A percentile compares a stretch with the other conserved stretches of the same genome.
phyloP scores from a whole-genome alignment of 2,797 vertebrate species.

The Tenualosa ilisha region DNA sequence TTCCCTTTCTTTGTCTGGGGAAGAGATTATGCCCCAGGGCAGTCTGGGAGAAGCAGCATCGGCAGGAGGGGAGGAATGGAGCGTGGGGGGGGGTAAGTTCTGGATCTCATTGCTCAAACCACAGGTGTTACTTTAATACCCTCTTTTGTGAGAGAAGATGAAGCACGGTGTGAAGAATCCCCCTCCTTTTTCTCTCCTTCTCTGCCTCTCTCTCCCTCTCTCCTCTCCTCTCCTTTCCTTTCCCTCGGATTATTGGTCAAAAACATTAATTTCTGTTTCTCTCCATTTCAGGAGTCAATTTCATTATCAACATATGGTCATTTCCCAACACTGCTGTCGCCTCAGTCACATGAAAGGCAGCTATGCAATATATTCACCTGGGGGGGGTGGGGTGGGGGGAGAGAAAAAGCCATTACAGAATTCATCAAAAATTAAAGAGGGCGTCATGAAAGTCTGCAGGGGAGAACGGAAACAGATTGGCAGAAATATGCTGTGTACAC shows the following conservation, averaged over 20 bases:
- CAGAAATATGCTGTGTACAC: slow-evolving; percentile 48
- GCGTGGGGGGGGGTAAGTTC: background rate
- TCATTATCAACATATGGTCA: slow-evolving; percentile 66
- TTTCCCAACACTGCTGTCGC: slow-evolving; percentile 52
- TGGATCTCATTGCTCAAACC: slow-evolving; percentile 70
- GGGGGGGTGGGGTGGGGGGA: background rate
- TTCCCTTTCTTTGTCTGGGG: slow-evolving; percentile 62
- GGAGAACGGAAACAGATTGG: slow-evolving; percentile 54
- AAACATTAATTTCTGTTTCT: slow-evolving; percentile 49
- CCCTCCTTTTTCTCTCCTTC: slow-evolving; percentile 8
- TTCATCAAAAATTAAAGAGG: slow-evolving; percentile 74
- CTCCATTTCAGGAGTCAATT: slow-evolving; percentile 65
- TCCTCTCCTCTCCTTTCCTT: background rate
- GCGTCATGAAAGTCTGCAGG: slow-evolving; percentile 58
- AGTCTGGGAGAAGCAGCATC: slow-evolving; percentile 29
- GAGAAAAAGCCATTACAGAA: slow-evolving; percentile 62
- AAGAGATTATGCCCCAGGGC: slow-evolving; percentile 47
- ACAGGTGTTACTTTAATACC: slow-evolving; percentile 77
- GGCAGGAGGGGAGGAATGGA: background rate
- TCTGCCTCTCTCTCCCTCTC: slow-evolving; percentile 26
- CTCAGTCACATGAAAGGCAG: slow-evolving; percentile 58
- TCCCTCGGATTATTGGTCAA: background rate
- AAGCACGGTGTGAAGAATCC: slow-evolving; percentile 52
- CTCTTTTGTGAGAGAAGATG: slow-evolving; percentile 66
- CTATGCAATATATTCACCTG: slow-evolving; percentile 60